Percentiles rank a stretch among this genome's conserved stretches.
Evolutionary conservation across 2,888 invertebrate genomes (phyloP).

Genomic region (Apamea monoglypha): DNA sequence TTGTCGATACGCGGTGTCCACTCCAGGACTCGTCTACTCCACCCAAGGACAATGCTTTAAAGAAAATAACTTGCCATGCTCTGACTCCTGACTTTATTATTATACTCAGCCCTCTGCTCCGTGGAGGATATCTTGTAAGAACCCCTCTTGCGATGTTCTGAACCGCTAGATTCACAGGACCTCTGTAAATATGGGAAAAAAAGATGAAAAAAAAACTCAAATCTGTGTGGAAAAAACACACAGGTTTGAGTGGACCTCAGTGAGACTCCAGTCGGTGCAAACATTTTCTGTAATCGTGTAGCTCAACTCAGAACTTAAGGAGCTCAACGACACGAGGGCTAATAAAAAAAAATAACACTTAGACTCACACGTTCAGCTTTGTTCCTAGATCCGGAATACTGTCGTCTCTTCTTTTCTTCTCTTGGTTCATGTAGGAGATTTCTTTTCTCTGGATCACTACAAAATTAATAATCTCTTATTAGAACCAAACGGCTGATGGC

Average conservation of each 20-base stretch:
- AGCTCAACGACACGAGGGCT: not conserved
- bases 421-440: conserved; percentile 75
- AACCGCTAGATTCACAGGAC: conserved; percentile 72
- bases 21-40: too few relatives aligned
- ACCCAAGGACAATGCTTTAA: too few relatives aligned
- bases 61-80: conserved; percentile 42
- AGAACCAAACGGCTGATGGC: too few relatives aligned
- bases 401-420: conserved; percentile 74
- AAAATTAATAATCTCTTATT: conserved; percentile 41
- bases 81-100: conserved; percentile 33
- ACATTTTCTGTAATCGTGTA: not conserved
- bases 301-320: not conserved
- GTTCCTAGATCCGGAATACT: conserved; percentile 66
- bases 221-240: not conserved
- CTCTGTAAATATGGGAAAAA: conserved; percentile 62
- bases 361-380: conserved; percentile 72
- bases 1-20: too few relatives aligned
- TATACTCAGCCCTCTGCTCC: conserved; percentile 46
- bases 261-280: not conserved
- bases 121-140: conserved; percentile 21
- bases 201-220: too few relatives aligned
- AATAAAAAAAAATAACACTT: not conserved
- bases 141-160: conserved; percentile 65
- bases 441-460: conserved; percentile 81
- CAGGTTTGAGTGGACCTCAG: not conserved